Evolutionary conservation across 2,113 vertebrate genomes (phyloP).

Genomic region (Rattus rattus): DNA sequence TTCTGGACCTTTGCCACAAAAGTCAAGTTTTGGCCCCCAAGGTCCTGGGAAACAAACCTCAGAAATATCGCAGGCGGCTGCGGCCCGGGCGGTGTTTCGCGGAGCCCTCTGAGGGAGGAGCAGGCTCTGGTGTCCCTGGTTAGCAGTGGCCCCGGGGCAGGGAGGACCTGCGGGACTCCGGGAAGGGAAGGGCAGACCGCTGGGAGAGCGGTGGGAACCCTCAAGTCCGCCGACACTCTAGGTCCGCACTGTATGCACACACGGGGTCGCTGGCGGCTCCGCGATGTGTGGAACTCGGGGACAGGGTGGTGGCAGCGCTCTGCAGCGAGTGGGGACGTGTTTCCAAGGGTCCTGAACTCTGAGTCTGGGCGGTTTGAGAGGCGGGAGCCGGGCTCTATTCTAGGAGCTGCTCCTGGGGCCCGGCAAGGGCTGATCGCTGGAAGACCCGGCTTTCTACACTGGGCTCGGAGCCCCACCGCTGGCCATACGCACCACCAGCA

Average conservation of each 20-base stretch:
- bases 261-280: neutral
- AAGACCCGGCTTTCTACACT: too few species aligned
- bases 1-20: neutral
- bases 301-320: neutral
- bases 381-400: neutral
- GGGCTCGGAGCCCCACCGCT: rapidly evolving
- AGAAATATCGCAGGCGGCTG: neutral
- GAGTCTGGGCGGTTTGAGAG: neutral
- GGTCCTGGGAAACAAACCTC: conserved; percentile 52
- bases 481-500: rapidly evolving
- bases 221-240: rapidly evolving
- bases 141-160: neutral
- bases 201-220: neutral
- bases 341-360: neutral
- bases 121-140: neutral
- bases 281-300: too few species aligned
- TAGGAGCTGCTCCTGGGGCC: neutral
- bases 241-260: neutral
- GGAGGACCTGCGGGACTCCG: rapidly evolving
- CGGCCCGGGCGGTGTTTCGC: neutral
- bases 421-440: rapidly evolving
- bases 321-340: neutral
- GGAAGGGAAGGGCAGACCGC: neutral
- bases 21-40: neutral
- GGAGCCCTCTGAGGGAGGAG: neutral